Evolutionary conservation across 2,888 invertebrate species (phyloP), one percentile per base, ranked within the genome.

Genomic region (Leucophora obtusa): DNA sequence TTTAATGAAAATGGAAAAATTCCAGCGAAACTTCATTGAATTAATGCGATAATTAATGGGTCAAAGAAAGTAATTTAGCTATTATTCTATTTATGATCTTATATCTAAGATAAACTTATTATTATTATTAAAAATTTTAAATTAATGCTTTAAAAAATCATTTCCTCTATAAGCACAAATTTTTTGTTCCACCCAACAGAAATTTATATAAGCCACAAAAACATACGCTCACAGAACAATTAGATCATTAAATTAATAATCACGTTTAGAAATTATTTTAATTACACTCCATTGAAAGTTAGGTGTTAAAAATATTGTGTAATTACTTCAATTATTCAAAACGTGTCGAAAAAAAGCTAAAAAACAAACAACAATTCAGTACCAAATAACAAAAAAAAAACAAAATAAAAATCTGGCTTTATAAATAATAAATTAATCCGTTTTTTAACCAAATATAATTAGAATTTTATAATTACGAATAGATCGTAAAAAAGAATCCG

Each of bases 261-360:
- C 75, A 80, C 79, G 71, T 75, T 80, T 72, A 71, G 63, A 75
- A 80, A 75, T 68, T 72, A 80, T 75, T 80, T 62, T 72, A 80
- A 71, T 79, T 79, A 75, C 50, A 71, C 21, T 71, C 79, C 74
- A 71, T 75, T 62, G 75, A 71, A 71, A 71, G 58, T 21, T 58
- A 75, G 72, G 79, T 80, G 79, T 75, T 80, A 75, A 80, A 80
- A 75, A 47, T 75, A 68, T 63, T 68, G 56, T 71, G 21, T 80
- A 75, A 80, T 80, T 80, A 72, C 79, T 68, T 62, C 71, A 68
- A 79, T 79, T 68, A 62, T 66, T 17, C n/a, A 47, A 24, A 76
- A 54, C 3, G 7, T 53, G 38, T 33, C 17, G 10, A 21, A 54
- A 18, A 35, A 62, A 24, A 59, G 35, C 11, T 21, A 66, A 50